Conservation (phyloP, 2,113 vertebrate genomes). For the Paradisaea rubra region DNA sequence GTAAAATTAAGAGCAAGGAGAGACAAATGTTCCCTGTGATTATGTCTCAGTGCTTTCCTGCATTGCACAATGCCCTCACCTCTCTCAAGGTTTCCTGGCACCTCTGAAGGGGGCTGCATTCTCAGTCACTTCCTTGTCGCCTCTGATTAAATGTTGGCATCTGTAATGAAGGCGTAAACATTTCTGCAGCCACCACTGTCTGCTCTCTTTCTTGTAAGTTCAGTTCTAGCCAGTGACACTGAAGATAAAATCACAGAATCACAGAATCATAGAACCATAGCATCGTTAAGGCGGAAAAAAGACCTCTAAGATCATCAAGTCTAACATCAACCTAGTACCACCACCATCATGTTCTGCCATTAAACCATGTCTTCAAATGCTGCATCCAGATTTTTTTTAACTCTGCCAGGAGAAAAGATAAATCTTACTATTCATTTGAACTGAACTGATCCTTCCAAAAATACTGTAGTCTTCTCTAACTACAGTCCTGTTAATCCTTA, state of each 20-base stretch:
- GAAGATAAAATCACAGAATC: neutral
- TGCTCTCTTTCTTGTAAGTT: neutral
- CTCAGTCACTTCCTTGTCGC: accelerated
- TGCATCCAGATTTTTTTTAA: neutral
- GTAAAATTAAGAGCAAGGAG: neutral
- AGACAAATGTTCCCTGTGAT: neutral
- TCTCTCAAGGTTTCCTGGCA: neutral
- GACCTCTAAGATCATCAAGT: no score
- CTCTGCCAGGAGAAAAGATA: neutral
- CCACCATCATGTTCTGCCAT: neutral
- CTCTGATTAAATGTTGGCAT: neutral
- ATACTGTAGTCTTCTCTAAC: neutral
- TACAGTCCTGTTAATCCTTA: neutral
- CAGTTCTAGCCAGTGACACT: neutral
- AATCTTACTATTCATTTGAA: neutral
- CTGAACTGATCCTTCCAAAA: neutral
- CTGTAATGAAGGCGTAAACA: neutral
- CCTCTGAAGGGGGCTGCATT: neutral
- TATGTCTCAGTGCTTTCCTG: neutral
- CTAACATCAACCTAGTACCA: neutral
- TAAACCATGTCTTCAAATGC: neutral
- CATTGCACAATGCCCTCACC: no score
- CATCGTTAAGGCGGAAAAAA: neutral
- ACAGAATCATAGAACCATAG: accelerated
- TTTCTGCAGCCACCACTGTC: neutral